Evolutionary conservation across 2,113 vertebrate genomes (phyloP).

Genomic region (Eublepharis macularius): DNA sequence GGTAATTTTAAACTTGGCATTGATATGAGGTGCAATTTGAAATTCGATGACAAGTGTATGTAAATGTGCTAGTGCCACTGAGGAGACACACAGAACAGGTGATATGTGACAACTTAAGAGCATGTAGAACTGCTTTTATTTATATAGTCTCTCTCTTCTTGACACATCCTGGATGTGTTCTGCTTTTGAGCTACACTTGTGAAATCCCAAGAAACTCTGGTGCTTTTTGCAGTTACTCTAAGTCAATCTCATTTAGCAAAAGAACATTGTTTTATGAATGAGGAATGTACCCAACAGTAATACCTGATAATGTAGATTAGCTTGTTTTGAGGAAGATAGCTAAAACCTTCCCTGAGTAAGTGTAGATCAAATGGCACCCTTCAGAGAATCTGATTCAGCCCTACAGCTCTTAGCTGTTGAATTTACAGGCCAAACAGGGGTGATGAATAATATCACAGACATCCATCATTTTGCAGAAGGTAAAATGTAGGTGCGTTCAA

Average conservation of each 20-base stretch:
- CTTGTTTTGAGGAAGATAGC: conserved; percentile 32
- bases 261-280: conserved; percentile 68
- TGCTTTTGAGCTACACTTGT: conserved; percentile 49
- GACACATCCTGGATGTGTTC: conserved; percentile 51
- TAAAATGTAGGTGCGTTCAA: too few species aligned
- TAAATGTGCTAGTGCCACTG: conserved; percentile 78
- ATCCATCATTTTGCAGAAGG: too few species aligned
- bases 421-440: too few species aligned
- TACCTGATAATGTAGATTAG: conserved; percentile 28
- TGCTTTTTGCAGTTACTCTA: conserved; percentile 52
- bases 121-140: conserved; percentile 76
- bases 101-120: conserved; percentile 78
- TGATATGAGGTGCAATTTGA: conserved; percentile 76
- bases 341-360: not conserved
- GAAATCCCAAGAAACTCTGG: conserved; percentile 47
- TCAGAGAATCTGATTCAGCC: not conserved
- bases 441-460: too few species aligned
- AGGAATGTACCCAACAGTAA: conserved; percentile 58
- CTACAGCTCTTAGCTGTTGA: not conserved
- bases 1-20: conserved; percentile 69
- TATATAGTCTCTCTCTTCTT: conserved; percentile 72
- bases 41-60: conserved; percentile 79
- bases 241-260: conserved; percentile 29
- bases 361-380: too few species aligned
- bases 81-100: conserved; percentile 75